Conservation (phyloP, 1,140 invertebrate genomes). For the Drosophila kanapiae region DNA sequence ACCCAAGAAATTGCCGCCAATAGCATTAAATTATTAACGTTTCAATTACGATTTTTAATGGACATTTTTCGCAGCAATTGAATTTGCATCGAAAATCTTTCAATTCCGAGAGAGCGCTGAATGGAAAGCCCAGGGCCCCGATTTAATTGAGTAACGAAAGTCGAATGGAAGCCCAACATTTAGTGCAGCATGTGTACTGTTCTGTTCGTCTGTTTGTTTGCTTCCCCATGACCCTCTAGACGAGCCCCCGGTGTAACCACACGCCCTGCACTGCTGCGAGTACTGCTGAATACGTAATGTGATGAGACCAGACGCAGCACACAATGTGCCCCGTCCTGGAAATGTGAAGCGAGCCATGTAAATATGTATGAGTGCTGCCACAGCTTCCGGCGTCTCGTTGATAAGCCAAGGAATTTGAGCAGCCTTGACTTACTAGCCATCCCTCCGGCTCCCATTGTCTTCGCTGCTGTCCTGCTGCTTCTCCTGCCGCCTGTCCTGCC, state of each 20-base stretch:
- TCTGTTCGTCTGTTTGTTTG: constrained; percentile 24
- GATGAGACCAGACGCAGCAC: constrained; percentile 61
- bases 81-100: constrained; percentile 51
- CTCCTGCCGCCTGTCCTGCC: not conserved
- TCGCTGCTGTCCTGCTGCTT: not conserved
- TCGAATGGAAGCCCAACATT: constrained; percentile 16
- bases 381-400: constrained; percentile 77
- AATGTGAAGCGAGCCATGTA: constrained; percentile 65
- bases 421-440: constrained; percentile 59
- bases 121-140: not conserved
- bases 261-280: constrained; percentile 22
- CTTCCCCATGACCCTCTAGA: not conserved
- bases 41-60: constrained; percentile 78
- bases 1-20: constrained; percentile 68
- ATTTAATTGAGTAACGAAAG: constrained; percentile 30
- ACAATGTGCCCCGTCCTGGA: constrained; percentile 45
- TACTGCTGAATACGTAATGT: constrained; percentile 74
- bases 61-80: constrained; percentile 66
- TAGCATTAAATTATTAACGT: constrained; percentile 80
- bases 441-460: constrained; percentile 10
- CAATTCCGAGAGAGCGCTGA: constrained; percentile 9
- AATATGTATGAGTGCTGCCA: constrained; percentile 79
- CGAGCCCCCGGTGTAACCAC: constrained; percentile 18
- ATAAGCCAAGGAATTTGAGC: constrained; percentile 78
- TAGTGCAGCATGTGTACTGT: constrained; percentile 24